Conservation (phyloP, 2,888 invertebrate genomes). For the Zaprionus lineosus region DNA sequence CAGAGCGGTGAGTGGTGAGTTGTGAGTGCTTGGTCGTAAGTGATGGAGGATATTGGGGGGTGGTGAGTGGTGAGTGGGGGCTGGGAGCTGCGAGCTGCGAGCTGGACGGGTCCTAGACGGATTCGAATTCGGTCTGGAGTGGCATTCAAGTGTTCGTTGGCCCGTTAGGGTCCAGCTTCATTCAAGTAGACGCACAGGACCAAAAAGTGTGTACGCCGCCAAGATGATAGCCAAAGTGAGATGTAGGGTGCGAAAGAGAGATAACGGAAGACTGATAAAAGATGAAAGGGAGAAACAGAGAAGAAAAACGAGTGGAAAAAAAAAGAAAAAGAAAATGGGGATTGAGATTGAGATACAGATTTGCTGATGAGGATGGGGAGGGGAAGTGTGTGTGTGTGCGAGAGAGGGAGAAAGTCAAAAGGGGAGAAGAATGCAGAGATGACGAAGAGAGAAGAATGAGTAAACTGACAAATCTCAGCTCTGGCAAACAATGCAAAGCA, state of each 20-base stretch:
- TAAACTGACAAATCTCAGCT: constrained; percentile 23
- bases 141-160: constrained; percentile 45
- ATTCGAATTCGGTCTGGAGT: constrained; percentile 43
- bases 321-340: neutral
- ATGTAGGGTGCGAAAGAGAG: neutral
- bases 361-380: no score
- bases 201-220: constrained; percentile 3
- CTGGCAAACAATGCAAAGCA: constrained; percentile 44
- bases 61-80: neutral
- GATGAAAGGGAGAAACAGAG: neutral
- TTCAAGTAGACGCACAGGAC: constrained; percentile 36
- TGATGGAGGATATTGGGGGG: neutral
- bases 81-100: neutral
- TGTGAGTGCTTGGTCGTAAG: no score
- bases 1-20: no score
- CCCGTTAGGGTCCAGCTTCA: constrained; percentile 40
- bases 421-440: no score
- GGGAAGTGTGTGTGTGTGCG: no score
- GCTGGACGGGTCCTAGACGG: no score
- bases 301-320: neutral
- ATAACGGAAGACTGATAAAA: no score
- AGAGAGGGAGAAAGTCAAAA: neutral
- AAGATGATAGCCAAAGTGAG: neutral
- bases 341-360: no score
- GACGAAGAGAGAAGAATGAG: neutral